phyloP scores from a whole-genome alignment of 2,113 vertebrate species.

The Bettongia penicillata region DNA sequence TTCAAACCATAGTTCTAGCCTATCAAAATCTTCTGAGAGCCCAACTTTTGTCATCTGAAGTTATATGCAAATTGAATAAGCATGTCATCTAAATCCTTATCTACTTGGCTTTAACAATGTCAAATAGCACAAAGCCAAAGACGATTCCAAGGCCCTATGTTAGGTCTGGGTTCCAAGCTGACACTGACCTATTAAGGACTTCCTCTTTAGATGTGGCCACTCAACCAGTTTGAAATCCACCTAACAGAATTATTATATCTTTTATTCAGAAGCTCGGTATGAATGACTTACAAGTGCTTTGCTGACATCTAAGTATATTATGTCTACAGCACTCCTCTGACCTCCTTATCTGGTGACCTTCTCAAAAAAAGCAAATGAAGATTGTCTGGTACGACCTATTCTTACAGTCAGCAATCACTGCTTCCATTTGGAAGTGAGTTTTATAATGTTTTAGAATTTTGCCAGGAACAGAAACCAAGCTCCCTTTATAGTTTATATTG shows the following conservation, averaged over 20 bases:
- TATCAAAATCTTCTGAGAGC: background rate
- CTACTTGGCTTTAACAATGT: background rate
- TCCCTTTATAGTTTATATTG: too few relatives aligned
- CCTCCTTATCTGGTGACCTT: background rate
- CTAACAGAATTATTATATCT: background rate
- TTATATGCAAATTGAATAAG: background rate
- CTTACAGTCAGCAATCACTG: background rate
- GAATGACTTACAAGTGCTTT: background rate
- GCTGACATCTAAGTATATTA: background rate
- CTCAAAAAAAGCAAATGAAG: background rate
- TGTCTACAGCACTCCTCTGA: background rate
- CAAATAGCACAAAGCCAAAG: background rate
- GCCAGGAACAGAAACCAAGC: too few relatives aligned
- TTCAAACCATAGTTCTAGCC: background rate
- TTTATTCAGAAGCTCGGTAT: background rate
- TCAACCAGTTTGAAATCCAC: background rate
- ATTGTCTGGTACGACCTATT: background rate
- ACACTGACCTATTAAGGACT: too few relatives aligned
- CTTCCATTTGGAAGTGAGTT: background rate
- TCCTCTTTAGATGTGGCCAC: background rate
- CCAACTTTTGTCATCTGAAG: background rate
- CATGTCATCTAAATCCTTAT: background rate
- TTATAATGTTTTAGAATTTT: background rate
- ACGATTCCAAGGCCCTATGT: background rate
- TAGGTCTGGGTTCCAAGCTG: background rate